Evolutionary conservation across 2,797 vertebrate species (phyloP).

Genomic region (Hozukius guyotensis): DNA sequence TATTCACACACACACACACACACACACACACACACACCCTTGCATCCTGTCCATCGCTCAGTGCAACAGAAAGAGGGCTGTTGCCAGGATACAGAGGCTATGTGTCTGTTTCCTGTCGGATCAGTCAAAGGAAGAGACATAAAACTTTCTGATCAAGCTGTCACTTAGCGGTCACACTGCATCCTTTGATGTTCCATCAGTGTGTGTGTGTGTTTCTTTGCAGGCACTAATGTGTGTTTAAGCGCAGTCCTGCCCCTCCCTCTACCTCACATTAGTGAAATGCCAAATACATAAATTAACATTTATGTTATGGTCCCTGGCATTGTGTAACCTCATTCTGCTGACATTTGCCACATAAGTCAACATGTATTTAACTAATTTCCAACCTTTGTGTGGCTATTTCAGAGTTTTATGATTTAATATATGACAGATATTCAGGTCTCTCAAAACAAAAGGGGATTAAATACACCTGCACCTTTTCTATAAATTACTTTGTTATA

Average conservation of each 20-base stretch:
- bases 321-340: conserved; percentile 40
- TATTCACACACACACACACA: conserved; percentile 15
- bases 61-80: conserved; percentile 53
- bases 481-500: neutral
- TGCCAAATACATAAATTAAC: conserved; percentile 63
- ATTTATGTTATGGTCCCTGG: conserved; percentile 34
- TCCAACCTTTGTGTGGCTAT: neutral
- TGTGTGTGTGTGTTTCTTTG: conserved; percentile 8
- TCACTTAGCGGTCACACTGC: conserved; percentile 42
- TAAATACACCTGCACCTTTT: neutral
- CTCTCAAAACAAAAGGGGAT: neutral
- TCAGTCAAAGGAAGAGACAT: conserved; percentile 61
- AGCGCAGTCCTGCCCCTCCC: conserved; percentile 1
- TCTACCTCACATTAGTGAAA: conserved; percentile 46
- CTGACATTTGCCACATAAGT: conserved; percentile 44
- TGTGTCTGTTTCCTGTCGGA: conserved; percentile 67
- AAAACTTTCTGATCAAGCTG: conserved; percentile 68
- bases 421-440: neutral
- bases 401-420: neutral
- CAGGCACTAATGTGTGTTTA: conserved; percentile 8
- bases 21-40: conserved; percentile 2
- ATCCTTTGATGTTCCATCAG: conserved; percentile 36
- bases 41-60: conserved; percentile 61
- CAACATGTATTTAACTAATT: conserved; percentile 28
- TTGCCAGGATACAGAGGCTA: conserved; percentile 74